A percentile compares a stretch with the other conserved stretches of the same genome.
Evolutionary conservation across 2,888 invertebrate genomes (phyloP).

Genomic region (Linnaemya vulpina): DNA sequence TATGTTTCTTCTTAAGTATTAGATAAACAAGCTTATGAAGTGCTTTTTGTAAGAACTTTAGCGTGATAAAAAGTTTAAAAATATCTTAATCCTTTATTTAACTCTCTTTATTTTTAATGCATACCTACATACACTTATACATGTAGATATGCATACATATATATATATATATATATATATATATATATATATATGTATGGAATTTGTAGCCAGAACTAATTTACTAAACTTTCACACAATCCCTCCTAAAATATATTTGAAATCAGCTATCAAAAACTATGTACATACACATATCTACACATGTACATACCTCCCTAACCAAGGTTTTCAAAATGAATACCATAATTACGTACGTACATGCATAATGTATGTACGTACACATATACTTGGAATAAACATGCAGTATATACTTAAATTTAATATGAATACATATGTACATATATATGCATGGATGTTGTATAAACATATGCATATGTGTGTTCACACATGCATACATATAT

Average conservation of each 20-base stretch:
- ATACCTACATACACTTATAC: too few species aligned
- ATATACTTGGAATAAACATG: too few species aligned
- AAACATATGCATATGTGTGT: slow-evolving; percentile 11
- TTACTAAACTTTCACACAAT: slow-evolving; percentile 25
- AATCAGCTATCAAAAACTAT: slow-evolving; percentile 67
- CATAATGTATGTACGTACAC: background rate
- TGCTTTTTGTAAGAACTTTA: slow-evolving; percentile 15
- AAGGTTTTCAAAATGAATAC: background rate
- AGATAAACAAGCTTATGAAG: slow-evolving; percentile 9
- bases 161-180: background rate
- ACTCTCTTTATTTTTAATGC: background rate
- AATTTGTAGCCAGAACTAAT: slow-evolving; percentile 28
- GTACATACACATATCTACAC: slow-evolving; percentile 34
- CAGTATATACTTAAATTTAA: background rate
- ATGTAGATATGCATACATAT: too few species aligned
- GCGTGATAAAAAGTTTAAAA: slow-evolving; percentile 5
- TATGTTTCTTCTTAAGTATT: background rate
- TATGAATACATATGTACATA: slow-evolving; percentile 17
- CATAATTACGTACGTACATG: too few species aligned
- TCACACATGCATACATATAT: slow-evolving; percentile 24
- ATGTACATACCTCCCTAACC: background rate
- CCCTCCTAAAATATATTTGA: slow-evolving; percentile 43
- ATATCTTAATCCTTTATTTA: background rate
- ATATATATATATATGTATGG: background rate
- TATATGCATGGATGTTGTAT: slow-evolving; percentile 48